Evolutionary conservation across 1,140 invertebrate genomes (phyloP).

Genomic region (Aplysia californica): DNA sequence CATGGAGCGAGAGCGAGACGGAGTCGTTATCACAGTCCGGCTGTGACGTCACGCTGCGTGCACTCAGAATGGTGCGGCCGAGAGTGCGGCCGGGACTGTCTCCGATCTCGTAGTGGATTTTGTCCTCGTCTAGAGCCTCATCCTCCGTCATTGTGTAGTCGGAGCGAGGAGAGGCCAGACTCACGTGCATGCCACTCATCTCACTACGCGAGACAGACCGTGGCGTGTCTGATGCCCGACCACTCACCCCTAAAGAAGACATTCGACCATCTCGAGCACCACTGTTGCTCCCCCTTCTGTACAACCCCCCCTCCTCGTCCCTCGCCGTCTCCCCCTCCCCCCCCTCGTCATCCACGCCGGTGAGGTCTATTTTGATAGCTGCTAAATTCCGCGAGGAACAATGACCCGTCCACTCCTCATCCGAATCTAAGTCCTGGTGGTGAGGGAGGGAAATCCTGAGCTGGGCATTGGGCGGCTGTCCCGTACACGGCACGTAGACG

Average conservation of each 20-base stretch:
- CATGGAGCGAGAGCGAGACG: background rate
- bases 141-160: background rate
- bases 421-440: background rate
- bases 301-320: background rate
- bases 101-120: background rate
- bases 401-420: background rate
- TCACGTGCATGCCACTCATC: background rate
- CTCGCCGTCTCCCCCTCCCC: background rate
- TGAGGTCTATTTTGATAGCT: background rate
- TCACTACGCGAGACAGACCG: background rate
- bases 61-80: background rate
- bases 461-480: background rate
- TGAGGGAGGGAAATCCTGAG: conserved; percentile 10
- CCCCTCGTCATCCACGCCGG: background rate
- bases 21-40: background rate
- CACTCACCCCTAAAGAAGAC: too few species aligned
- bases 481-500: background rate
- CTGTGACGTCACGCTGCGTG: background rate
- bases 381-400: background rate
- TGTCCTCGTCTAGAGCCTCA: background rate
- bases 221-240: too few species aligned
- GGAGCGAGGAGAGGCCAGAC: background rate
- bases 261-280: background rate
- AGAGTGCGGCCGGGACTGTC: background rate
- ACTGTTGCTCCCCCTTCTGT: background rate